phyloP scores from a whole-genome alignment of 2,888 invertebrate genomes.

The Drosophila neonasuta region DNA sequence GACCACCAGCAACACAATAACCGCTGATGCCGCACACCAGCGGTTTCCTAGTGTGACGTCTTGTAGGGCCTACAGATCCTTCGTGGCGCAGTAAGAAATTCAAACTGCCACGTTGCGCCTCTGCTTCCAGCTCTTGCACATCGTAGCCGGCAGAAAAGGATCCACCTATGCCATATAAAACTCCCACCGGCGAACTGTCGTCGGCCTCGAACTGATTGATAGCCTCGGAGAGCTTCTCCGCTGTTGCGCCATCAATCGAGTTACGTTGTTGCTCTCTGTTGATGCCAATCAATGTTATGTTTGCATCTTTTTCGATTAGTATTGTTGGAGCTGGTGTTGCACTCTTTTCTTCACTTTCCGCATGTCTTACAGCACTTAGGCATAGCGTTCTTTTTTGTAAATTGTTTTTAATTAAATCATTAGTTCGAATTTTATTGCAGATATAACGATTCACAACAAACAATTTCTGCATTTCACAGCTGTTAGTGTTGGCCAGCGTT shows the following conservation, averaged over 20 bases:
- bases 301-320: slow-evolving; percentile 85
- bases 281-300: slow-evolving; percentile 91
- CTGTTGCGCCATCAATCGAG: slow-evolving; percentile 88
- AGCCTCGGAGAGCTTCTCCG: slow-evolving; percentile 86
- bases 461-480: slow-evolving; percentile 57
- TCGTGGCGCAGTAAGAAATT: slow-evolving; percentile 79
- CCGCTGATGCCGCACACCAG: slow-evolving; percentile 94
- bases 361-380: slow-evolving; percentile 18
- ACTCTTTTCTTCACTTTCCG: not conserved
- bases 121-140: slow-evolving; percentile 86
- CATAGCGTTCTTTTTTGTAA: slow-evolving; percentile 18
- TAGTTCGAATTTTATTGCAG: slow-evolving; percentile 21
- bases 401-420: slow-evolving; percentile 10
- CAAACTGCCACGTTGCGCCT: slow-evolving; percentile 69
- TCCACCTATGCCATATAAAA: slow-evolving; percentile 94
- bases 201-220: slow-evolving; percentile 91
- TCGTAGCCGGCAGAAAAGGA: slow-evolving; percentile 97
- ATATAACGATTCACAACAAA: slow-evolving; percentile 30
- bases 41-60: slow-evolving; percentile 90
- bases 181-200: slow-evolving; percentile 86
- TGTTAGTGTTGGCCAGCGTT: slow-evolving; percentile 42
- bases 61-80: slow-evolving; percentile 85
- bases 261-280: slow-evolving; percentile 92
- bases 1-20: slow-evolving; percentile 94
- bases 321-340: slow-evolving; percentile 64